These are phyloP conservation scores for Manis crassicaudata DNA, from an alignment of 2,797 vertebrate genomes.

Conservation along the genomic window DNA sequence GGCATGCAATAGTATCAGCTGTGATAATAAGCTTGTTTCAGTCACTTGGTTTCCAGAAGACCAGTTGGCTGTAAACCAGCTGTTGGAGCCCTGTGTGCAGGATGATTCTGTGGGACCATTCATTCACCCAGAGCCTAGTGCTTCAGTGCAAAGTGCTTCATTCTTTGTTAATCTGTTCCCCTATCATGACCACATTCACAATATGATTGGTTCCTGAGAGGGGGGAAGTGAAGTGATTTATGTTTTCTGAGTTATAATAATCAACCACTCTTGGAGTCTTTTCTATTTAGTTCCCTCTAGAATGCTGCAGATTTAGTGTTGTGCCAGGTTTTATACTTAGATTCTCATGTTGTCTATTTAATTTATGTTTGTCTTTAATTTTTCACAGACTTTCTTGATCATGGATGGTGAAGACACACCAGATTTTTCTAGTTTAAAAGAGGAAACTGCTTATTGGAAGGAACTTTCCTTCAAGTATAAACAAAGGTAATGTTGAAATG, in stretches of 20 bases:
- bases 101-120: background rate
- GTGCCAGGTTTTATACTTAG: slow-evolving; percentile 34
- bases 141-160: background rate
- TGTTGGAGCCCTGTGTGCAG: background rate
- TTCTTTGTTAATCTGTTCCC: background rate
- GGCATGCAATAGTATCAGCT: background rate
- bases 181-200: background rate
- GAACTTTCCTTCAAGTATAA: slow-evolving; percentile 95
- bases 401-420: slow-evolving; percentile 99
- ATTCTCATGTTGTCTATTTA: background rate
- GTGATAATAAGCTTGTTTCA: background rate
- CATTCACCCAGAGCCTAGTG: background rate
- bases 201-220: background rate
- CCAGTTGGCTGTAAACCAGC: background rate
- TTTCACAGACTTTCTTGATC: slow-evolving; percentile 87
- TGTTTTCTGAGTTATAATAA: background rate
- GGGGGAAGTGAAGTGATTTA: background rate
- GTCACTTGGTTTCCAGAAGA: background rate
- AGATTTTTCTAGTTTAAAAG: slow-evolving; percentile 95
- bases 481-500: slow-evolving; percentile 90
- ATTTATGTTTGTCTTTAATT: slow-evolving; percentile 7
- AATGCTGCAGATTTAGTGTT: background rate
- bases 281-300: slow-evolving; percentile 11
- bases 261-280: background rate
- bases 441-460: slow-evolving; percentile 98